Evolutionary conservation across 1,140 invertebrate species (phyloP).

Genomic region (Hermetia illucens): DNA sequence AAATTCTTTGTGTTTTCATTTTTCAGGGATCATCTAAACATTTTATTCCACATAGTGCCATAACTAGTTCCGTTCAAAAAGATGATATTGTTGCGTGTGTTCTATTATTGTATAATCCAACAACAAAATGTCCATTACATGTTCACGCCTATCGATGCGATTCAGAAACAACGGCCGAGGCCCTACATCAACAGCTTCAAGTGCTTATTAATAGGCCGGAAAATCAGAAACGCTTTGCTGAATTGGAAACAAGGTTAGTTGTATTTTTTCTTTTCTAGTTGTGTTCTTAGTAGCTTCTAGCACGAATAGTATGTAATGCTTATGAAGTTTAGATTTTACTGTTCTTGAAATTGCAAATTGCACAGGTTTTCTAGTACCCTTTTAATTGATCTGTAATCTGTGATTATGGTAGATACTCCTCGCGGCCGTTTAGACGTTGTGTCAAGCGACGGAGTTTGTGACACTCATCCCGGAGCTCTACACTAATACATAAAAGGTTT

Average conservation of each 20-base stretch:
- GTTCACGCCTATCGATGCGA: conserved; percentile 94
- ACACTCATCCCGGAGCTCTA: too few relatives aligned
- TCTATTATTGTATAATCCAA: conserved; percentile 77
- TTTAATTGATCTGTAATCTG: too few relatives aligned
- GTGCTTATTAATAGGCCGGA: conserved; percentile 69
- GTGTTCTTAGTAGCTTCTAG: neutral
- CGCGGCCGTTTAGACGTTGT: too few relatives aligned
- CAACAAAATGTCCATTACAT: conserved; percentile 74
- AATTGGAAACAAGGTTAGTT: conserved; percentile 46
- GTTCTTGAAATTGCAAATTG: too few relatives aligned
- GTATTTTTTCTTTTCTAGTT: neutral
- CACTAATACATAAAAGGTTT: too few relatives aligned
- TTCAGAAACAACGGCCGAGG: conserved; percentile 77
- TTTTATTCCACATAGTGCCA: conserved; percentile 85
- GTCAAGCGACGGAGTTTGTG: too few relatives aligned
- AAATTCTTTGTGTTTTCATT: neutral
- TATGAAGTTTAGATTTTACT: too few relatives aligned
- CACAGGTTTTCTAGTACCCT: too few relatives aligned
- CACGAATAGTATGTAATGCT: too few relatives aligned
- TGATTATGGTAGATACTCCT: too few relatives aligned
- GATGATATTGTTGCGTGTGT: conserved; percentile 87
- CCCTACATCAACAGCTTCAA: conserved; percentile 69
- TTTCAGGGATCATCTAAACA: conserved; percentile 65
- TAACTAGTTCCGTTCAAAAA: conserved; percentile 71
- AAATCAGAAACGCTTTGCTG: conserved; percentile 71